Evolutionary conservation across 2,797 vertebrate genomes (phyloP).

Genomic region (Lerista edwardsae): DNA sequence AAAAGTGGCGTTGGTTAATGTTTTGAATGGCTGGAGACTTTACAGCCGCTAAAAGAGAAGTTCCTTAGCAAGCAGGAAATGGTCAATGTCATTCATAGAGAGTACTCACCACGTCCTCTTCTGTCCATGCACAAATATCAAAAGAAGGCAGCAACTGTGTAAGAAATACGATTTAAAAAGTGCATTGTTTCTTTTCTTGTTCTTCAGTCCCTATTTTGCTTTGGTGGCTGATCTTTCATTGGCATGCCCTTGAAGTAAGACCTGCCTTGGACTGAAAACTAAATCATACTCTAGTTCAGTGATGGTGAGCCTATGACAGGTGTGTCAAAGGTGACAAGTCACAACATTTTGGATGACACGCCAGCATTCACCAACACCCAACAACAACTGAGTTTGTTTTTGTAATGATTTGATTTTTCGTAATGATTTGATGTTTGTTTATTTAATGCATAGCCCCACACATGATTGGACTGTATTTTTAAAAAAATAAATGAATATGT

Average conservation of each 20-base stretch:
- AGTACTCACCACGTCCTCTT: slow-evolving; percentile 94
- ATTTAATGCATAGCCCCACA: too few species aligned
- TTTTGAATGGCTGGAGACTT: neutral
- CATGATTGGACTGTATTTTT: too few species aligned
- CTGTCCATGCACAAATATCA: slow-evolving; percentile 94
- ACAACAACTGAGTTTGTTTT: too few species aligned
- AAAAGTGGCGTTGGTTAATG: neutral
- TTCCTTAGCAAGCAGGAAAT: slow-evolving; percentile 6
- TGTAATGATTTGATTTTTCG: too few species aligned
- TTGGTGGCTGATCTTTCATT: neutral
- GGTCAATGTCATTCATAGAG: slow-evolving; percentile 16
- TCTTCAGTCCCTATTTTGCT: neutral
- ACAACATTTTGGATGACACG: too few species aligned
- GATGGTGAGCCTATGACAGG: too few species aligned
- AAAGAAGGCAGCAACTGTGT: slow-evolving; percentile 93
- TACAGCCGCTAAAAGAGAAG: neutral
- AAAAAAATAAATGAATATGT: too few species aligned
- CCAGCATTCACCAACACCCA: too few species aligned
- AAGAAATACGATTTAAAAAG: slow-evolving; percentile 75
- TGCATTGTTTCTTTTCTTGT: slow-evolving; percentile 23
- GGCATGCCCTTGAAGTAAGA: slow-evolving; percentile 12
- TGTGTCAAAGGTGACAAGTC: too few species aligned
- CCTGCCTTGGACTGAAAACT: neutral
- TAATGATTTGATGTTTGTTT: too few species aligned
- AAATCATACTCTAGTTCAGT: neutral